Conservation (phyloP, 1,140 invertebrate genomes). For the Diprion similis region DNA sequence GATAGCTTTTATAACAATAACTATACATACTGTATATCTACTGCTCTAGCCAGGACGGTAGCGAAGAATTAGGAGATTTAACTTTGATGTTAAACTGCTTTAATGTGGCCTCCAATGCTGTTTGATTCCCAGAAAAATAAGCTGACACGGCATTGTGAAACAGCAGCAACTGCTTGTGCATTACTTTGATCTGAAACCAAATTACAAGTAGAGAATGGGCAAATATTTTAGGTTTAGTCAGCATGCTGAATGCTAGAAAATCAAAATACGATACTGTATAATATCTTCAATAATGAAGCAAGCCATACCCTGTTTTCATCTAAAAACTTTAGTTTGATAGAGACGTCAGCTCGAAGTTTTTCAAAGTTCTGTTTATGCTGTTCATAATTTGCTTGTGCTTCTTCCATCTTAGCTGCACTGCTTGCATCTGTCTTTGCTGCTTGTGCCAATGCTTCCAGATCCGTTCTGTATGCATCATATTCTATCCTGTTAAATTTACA, state of each 20-base stretch:
- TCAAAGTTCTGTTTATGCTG: slow-evolving; percentile 90
- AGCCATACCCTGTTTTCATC: slow-evolving; percentile 90
- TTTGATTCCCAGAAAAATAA: slow-evolving; percentile 95
- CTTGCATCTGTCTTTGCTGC: slow-evolving; percentile 67
- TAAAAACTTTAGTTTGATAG: slow-evolving; percentile 94
- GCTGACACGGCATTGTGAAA: slow-evolving; percentile 97
- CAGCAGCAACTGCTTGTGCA: slow-evolving; percentile 95
- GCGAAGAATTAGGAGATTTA: slow-evolving; percentile 74
- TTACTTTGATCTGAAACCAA: slow-evolving; percentile 88
- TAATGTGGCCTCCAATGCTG: slow-evolving; percentile 90
- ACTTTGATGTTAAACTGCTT: slow-evolving; percentile 95
- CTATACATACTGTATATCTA: slow-evolving; percentile 45
- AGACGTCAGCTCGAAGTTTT: slow-evolving; percentile 87
- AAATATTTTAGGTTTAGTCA: slow-evolving; percentile 14
- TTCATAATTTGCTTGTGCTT: slow-evolving; percentile 83
- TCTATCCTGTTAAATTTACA: slow-evolving; percentile 76
- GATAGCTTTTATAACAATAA: not conserved
- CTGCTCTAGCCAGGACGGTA: slow-evolving; percentile 81
- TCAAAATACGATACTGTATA: slow-evolving; percentile 27
- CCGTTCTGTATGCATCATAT: slow-evolving; percentile 95
- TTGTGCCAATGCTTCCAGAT: slow-evolving; percentile 81
- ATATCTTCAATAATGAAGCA: slow-evolving; percentile 29
- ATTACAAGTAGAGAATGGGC: slow-evolving; percentile 22
- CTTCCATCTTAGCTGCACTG: slow-evolving; percentile 72
- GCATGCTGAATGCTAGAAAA: not conserved